A percentile compares a stretch with the other conserved stretches of the same genome.
phyloP scores from a whole-genome alignment of 2,888 invertebrate genomes.

The Lithophane socia region DNA sequence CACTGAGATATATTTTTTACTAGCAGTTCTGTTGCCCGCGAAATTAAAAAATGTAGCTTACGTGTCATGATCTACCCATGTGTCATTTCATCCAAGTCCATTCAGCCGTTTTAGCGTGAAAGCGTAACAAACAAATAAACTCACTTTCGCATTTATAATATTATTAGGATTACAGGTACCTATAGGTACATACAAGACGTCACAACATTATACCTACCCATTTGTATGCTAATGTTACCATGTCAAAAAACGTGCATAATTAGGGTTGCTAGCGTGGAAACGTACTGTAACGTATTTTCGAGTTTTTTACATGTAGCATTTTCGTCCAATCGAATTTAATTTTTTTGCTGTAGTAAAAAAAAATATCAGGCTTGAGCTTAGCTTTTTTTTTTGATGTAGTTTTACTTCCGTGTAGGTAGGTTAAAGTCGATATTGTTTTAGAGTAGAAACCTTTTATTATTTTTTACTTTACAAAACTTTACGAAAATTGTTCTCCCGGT shows the following conservation, averaged over 20 bases:
- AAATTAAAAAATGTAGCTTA: too few species aligned
- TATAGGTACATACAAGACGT: background rate
- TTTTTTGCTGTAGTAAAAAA: background rate
- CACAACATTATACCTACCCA: background rate
- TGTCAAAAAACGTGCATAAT: conserved; percentile 44
- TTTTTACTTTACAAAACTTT: background rate
- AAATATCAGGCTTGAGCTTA: background rate
- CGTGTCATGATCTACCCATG: too few species aligned
- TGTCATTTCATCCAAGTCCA: too few species aligned
- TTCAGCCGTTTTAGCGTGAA: too few species aligned
- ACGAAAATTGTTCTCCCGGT: too few species aligned
- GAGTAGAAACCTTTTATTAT: background rate
- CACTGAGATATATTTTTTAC: too few species aligned
- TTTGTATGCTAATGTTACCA: conserved; percentile 48
- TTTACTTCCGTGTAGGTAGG: background rate
- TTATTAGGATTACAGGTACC: too few species aligned
- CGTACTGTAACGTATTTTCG: background rate
- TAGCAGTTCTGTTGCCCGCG: too few species aligned
- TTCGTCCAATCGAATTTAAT: background rate
- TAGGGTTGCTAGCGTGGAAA: conserved; percentile 20
- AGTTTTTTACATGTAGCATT: background rate
- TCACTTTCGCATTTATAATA: too few species aligned
- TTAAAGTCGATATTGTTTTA: background rate
- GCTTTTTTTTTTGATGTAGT: background rate
- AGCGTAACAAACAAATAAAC: too few species aligned